phyloP scores from a whole-genome alignment of 2,113 vertebrate genomes.

The Microcebus lehilahytsara region DNA sequence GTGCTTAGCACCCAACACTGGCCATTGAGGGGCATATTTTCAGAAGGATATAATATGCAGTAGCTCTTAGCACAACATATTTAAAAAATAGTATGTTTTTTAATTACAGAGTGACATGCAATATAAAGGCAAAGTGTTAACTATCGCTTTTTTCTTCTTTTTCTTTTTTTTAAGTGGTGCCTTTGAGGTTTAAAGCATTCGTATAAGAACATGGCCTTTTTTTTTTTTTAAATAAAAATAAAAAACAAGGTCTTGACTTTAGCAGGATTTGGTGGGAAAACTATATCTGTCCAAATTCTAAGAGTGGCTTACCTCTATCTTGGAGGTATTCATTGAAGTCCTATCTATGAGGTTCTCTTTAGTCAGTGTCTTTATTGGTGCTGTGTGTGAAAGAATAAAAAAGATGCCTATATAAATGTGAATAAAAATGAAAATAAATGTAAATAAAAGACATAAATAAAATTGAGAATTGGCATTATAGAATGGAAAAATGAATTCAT shows the following conservation, averaged over 20 bases:
- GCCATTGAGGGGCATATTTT: neutral
- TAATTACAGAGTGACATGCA: neutral
- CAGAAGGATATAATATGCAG: neutral
- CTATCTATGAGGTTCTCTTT: neutral
- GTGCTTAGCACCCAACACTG: neutral
- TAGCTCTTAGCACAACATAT: neutral
- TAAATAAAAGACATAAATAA: constrained; percentile 10
- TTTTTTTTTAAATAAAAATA: neutral
- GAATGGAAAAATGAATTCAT: neutral
- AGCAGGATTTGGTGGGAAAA: neutral
- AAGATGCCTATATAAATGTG: neutral
- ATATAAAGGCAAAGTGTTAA: constrained; percentile 18
- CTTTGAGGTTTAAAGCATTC: constrained; percentile 15
- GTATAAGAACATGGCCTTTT: neutral
- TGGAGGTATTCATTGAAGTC: neutral
- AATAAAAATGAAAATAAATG: constrained; percentile 12
- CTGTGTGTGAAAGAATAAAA: neutral
- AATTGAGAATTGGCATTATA: constrained; percentile 39
- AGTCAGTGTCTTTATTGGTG: neutral
- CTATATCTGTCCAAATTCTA: neutral
- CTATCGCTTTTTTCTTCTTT: neutral
- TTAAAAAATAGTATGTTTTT: neutral
- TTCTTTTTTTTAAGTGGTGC: neutral
- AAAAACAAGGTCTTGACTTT: neutral
- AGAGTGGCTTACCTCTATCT: neutral